Percentiles rank a stretch among this genome's conserved stretches.
phyloP scores from a whole-genome alignment of 2,113 vertebrate species.

The Campylomormyrus numenius region DNA sequence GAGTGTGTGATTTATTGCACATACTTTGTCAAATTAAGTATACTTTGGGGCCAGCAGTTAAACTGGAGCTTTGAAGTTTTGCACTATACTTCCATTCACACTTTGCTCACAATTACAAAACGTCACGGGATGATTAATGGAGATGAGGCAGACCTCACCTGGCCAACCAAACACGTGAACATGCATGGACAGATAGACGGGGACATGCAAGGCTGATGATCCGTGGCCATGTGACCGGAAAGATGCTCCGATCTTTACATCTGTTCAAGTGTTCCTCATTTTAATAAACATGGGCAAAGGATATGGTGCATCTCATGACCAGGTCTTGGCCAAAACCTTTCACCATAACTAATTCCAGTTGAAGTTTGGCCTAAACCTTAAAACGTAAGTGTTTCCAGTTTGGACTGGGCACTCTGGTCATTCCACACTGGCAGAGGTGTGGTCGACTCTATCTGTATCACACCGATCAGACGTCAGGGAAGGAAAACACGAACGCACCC shows the following conservation, averaged over 20 bases:
- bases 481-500: constrained; percentile 27
- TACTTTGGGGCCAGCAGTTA: constrained; percentile 37
- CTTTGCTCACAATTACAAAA: constrained; percentile 33
- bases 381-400: neutral
- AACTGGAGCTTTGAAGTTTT: constrained; percentile 37
- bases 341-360: neutral
- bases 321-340: neutral
- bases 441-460: neutral
- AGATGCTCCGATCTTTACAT: constrained; percentile 30
- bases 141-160: constrained; percentile 6
- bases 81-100: constrained; percentile 36
- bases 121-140: constrained; percentile 39
- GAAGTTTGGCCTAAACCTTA: neutral
- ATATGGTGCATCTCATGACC: neutral
- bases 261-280: constrained; percentile 37
- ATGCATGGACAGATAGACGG: neutral
- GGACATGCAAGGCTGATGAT: neutral
- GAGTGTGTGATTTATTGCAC: constrained; percentile 42
- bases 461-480: neutral
- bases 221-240: neutral
- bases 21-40: constrained; percentile 47
- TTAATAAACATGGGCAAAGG: neutral
- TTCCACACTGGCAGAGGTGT: neutral
- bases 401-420: neutral
- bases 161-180: neutral